Conservation (phyloP, 2,797 vertebrate genomes). For the Mico argentatus region DNA sequence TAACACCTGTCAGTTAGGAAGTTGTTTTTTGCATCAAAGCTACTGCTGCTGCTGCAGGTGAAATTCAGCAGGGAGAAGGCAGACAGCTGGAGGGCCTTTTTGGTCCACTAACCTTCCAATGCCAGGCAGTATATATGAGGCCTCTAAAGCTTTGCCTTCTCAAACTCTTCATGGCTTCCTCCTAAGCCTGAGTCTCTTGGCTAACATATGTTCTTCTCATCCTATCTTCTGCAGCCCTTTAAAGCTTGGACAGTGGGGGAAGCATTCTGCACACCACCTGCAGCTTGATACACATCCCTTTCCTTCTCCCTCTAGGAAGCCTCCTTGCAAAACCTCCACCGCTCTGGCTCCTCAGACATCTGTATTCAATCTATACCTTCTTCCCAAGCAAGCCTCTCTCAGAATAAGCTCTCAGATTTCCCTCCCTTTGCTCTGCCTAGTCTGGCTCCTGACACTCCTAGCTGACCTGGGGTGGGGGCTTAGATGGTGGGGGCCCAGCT, state of each 20-base stretch:
- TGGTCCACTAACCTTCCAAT: not conserved
- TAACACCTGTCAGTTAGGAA: not conserved
- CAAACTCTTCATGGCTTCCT: not conserved
- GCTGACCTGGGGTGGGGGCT: not conserved
- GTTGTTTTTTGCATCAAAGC: not conserved
- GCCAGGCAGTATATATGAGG: not conserved
- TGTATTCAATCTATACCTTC: not conserved
- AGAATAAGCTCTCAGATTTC: not conserved
- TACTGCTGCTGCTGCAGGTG: not conserved
- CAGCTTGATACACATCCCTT: not conserved
- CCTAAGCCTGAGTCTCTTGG: not conserved
- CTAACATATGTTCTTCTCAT: constrained; percentile 3
- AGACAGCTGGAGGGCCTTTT: not conserved
- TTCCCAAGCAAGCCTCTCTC: not conserved
- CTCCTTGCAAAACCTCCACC: not conserved
- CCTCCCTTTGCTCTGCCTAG: not conserved
- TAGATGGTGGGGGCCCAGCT: not conserved
- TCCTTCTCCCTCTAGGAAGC: not conserved
- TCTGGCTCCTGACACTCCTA: not conserved
- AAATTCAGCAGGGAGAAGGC: not conserved
- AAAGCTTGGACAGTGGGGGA: not conserved
- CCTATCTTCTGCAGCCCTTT: not conserved
- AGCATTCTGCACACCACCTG: not conserved
- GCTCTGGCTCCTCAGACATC: not conserved
- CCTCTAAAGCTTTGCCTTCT: not conserved